Evolutionary conservation across 2,113 vertebrate genomes (phyloP), one percentile per base, ranked within the genome.

Genomic region (Sylvia atricapilla): DNA sequence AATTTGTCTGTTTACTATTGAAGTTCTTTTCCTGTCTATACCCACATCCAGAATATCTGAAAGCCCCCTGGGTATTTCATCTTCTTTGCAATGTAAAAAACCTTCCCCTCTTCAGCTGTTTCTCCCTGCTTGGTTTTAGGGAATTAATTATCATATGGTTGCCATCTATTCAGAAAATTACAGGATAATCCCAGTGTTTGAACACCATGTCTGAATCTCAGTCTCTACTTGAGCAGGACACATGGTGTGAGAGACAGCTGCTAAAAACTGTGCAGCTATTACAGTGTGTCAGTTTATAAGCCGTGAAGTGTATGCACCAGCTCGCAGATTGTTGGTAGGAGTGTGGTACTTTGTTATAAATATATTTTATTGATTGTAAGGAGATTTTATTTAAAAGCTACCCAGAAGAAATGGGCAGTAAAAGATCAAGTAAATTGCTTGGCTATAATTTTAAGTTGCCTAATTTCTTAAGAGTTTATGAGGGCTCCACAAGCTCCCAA

Each of bases 191-290:
- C 92, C 79, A 64, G 87, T 84, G 94, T 95, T 88, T 95, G 92
- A 96, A 86, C 88, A 81, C 79, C 73, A 60, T 41, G 83, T 86
- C 93, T 93, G 94, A 95, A 95, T 90, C 44, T 93, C 87, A 80
- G 87, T 90, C 85, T 96, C 76, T 58, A 68, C 94, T 96, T 95
- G 92, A 68, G 88, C 82, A 95, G 90, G 94, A 96, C 94, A 94
- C 93, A 95, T 96, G 94, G 94, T 90, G 93, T 96, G 96, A 96
- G 96, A 96, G 90, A 94, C 95, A 96, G 96, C 95, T 95, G 96
- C 93, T 96, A 96, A 95, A 96, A 96, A 93, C 92, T 87, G 90
- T 92, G 94, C 92, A 91, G 95, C 83, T 96, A 93, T 96, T 96
- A 93, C 88, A 95, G 85, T 58, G 90, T 88, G 90, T 95, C 95